Conservation (phyloP, 2,113 vertebrate species). For the Grammomys surdaster region DNA sequence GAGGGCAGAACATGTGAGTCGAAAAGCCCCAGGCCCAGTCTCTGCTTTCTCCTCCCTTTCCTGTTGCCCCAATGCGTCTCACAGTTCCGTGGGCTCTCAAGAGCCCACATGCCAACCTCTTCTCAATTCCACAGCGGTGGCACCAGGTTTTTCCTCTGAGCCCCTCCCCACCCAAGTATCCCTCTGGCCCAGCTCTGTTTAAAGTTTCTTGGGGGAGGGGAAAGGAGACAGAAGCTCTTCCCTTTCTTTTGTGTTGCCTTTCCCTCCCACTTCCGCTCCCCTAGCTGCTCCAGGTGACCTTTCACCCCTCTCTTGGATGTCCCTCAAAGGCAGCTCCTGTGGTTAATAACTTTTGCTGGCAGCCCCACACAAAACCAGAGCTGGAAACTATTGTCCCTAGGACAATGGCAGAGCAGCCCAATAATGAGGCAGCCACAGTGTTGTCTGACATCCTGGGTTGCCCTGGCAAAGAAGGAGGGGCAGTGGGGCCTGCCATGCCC, state of each 20-base stretch:
- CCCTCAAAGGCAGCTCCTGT: constrained; percentile 76
- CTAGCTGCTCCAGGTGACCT: constrained; percentile 74
- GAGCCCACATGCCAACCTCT: not conserved
- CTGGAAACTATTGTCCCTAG: constrained; percentile 77
- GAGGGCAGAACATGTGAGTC: not conserved
- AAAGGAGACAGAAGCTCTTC: constrained; percentile 61
- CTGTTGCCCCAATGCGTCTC: not conserved
- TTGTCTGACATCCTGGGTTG: constrained; percentile 81
- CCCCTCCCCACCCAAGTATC: not conserved
- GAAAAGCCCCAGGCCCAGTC: not conserved
- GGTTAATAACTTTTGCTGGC: constrained; percentile 83
- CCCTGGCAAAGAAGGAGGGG: constrained; percentile 82
- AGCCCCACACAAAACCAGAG: constrained; percentile 80
- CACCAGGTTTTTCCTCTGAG: constrained; percentile 53
- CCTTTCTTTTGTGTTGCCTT: constrained; percentile 77
- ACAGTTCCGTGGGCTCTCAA: not conserved
- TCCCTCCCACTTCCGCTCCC: constrained; percentile 84
- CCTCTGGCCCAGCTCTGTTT: constrained; percentile 67
- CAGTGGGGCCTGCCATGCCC: constrained; percentile 5
- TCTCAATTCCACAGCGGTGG: not conserved
- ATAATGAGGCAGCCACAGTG: constrained; percentile 78
- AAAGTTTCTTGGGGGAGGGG: constrained; percentile 63
- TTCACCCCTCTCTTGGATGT: constrained; percentile 79
- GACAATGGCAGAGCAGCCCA: constrained; percentile 77
- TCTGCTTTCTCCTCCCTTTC: not conserved